Conservation (phyloP, 1,140 invertebrate genomes). For the Zaprionus kolodkinae region DNA sequence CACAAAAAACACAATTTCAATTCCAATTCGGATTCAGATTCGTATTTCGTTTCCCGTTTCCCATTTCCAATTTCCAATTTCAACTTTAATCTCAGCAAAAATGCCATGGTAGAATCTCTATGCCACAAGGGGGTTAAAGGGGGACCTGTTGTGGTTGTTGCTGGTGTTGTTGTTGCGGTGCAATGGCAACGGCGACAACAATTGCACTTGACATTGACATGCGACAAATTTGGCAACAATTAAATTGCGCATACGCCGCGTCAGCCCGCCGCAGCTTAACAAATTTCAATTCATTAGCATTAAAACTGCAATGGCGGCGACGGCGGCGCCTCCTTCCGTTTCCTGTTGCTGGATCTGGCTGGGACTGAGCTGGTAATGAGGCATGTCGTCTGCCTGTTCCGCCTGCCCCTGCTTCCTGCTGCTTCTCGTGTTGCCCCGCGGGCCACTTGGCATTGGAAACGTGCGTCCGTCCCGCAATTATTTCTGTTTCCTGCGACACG, state of each 20-base stretch:
- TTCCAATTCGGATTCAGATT: neutral
- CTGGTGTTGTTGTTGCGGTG: too few species aligned
- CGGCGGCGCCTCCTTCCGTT: constrained; percentile 1
- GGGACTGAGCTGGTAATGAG: constrained; percentile 34
- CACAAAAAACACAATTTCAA: constrained; percentile 40
- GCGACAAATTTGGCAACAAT: constrained; percentile 56
- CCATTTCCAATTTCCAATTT: constrained; percentile 4
- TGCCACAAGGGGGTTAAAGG: too few species aligned
- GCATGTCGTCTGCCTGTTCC: constrained; percentile 38
- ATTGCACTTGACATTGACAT: constrained; percentile 71
- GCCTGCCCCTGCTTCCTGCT: constrained; percentile 1
- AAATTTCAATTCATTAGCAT: constrained; percentile 81
- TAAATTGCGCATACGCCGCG: constrained; percentile 70
- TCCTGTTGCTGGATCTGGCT: constrained; percentile 7
- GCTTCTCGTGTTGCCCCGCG: constrained; percentile 45
- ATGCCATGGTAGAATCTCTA: constrained; percentile 17
- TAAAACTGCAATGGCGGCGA: constrained; percentile 33
- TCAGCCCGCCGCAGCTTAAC: constrained; percentile 21
- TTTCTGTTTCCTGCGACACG: constrained; percentile 30
- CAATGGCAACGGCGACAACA: constrained; percentile 43
- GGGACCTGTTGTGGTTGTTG: constrained; percentile 8
- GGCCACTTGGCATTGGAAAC: constrained; percentile 56
- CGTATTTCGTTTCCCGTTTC: neutral
- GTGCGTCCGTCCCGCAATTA: constrained; percentile 44
- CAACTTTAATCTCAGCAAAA: constrained; percentile 25